These are phyloP conservation scores for Ectobius pallidus DNA, from an alignment of 2,888 invertebrate species.

Conservation along the genomic window DNA sequence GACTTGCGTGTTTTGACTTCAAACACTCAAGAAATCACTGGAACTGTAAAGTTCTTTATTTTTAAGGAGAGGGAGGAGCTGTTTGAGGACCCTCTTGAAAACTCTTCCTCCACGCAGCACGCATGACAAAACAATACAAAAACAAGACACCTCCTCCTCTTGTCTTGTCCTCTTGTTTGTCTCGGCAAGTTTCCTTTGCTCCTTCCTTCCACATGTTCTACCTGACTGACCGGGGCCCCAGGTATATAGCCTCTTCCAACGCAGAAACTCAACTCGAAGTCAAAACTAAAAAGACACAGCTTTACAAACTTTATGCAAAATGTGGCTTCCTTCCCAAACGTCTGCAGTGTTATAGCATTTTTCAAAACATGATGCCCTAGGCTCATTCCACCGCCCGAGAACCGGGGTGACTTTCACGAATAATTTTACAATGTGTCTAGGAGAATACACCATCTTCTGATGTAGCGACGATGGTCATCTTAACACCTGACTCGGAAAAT, in stretches of 20 bases:
- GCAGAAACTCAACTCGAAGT: constrained; percentile 9
- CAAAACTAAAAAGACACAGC: too few relatives aligned
- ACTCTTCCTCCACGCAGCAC: neutral
- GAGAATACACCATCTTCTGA: too few relatives aligned
- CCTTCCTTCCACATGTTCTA: constrained; percentile 6
- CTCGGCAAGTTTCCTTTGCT: constrained; percentile 7
- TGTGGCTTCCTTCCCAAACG: too few relatives aligned
- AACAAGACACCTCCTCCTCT: neutral
- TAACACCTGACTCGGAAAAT: too few relatives aligned
- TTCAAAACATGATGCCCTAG: too few relatives aligned
- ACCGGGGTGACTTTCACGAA: too few relatives aligned
- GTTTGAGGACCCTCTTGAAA: neutral
- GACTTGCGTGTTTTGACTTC: constrained; percentile 10
- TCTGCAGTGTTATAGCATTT: too few relatives aligned
- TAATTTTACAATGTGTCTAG: too few relatives aligned
- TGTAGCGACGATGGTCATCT: too few relatives aligned
- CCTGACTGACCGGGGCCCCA: constrained; percentile 21
- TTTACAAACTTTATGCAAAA: too few relatives aligned
- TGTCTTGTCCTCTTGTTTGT: constrained; percentile 26
- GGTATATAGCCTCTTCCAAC: neutral
- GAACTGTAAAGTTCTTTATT: too few relatives aligned
- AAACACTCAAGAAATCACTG: neutral
- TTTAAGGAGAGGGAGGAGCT: neutral
- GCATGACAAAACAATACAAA: constrained; percentile 21
- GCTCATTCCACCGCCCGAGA: too few relatives aligned